Conservation (phyloP, 2,888 invertebrate genomes). For the Sylvicola cinctus region DNA sequence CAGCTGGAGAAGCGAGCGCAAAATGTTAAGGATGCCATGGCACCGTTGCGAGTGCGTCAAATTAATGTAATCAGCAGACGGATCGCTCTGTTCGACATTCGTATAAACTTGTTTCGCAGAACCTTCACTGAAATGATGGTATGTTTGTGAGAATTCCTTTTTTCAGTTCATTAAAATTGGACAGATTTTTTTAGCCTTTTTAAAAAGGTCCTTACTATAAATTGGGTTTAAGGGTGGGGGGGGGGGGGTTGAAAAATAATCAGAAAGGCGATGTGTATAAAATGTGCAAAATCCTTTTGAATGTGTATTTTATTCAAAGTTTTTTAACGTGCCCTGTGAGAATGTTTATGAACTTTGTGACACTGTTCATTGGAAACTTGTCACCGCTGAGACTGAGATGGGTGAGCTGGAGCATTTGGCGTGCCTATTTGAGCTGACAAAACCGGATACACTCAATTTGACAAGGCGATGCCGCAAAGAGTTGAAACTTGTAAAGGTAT, state of each 20-base stretch:
- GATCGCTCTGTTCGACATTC: constrained; percentile 58
- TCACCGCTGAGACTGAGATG: constrained; percentile 44
- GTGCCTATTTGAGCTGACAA: constrained; percentile 62
- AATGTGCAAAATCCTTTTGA: no score
- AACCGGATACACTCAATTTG: constrained; percentile 67
- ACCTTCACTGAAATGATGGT: constrained; percentile 35
- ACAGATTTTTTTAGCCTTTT: no score
- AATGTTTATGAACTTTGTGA: constrained; percentile 52
- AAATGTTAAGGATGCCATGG: constrained; percentile 64
- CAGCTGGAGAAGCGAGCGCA: constrained; percentile 65
- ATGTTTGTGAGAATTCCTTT: constrained; percentile 4
- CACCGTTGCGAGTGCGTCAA: constrained; percentile 70
- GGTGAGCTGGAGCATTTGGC: constrained; percentile 51
- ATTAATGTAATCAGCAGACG: constrained; percentile 67
- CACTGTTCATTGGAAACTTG: constrained; percentile 40
- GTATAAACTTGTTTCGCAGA: constrained; percentile 55
- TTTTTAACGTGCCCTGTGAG: constrained; percentile 42
- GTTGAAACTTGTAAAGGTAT: constrained; percentile 50
- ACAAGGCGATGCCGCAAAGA: constrained; percentile 57
- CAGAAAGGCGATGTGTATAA: no score
- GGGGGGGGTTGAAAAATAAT: no score
- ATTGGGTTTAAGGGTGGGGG: no score
- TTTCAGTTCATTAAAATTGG: constrained; percentile 4
- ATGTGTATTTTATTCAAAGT: no score
- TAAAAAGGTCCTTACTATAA: no score